A percentile compares a stretch with the other conserved stretches of the same genome.
Evolutionary conservation across 1,140 invertebrate species (phyloP).

Genomic region (Rhopalosiphum maidis): DNA sequence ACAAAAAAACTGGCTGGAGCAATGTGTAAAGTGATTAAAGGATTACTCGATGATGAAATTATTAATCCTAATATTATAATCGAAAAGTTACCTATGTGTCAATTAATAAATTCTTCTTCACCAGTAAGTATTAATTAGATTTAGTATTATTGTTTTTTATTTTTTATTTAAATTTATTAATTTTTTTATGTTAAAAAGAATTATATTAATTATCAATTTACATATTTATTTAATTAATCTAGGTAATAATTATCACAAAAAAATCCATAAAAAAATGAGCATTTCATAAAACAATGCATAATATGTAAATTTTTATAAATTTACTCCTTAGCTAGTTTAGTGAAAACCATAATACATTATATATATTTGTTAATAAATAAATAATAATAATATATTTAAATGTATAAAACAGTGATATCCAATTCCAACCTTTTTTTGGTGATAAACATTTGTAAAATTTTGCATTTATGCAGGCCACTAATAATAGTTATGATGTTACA

Average conservation of each 20-base stretch:
- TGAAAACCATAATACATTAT: no score
- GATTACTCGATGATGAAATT: slow-evolving; percentile 35
- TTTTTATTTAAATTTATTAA: background rate
- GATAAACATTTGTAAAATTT: no score
- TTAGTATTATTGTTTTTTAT: background rate
- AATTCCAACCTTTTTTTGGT: no score
- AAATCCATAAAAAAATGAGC: background rate
- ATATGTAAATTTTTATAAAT: no score
- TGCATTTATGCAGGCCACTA: no score
- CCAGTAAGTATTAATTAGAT: slow-evolving; percentile 15
- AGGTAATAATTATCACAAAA: background rate
- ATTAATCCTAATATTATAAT: slow-evolving; percentile 24
- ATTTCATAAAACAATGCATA: no score
- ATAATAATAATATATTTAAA: background rate
- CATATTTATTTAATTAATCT: background rate
- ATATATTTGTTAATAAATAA: no score
- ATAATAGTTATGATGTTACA: no score
- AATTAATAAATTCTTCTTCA: background rate
- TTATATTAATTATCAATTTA: background rate
- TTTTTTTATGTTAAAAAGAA: background rate
- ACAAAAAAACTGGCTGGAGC: slow-evolving; percentile 13
- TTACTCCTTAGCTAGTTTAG: no score
- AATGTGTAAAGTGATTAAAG: slow-evolving; percentile 35
- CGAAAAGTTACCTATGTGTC: slow-evolving; percentile 36
- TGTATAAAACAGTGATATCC: background rate